A percentile compares a stretch with the other conserved stretches of the same genome.
These are phyloP conservation scores for Pleuronectes platessa DNA, from an alignment of 2,113 vertebrate species.

Conservation along the genomic window DNA sequence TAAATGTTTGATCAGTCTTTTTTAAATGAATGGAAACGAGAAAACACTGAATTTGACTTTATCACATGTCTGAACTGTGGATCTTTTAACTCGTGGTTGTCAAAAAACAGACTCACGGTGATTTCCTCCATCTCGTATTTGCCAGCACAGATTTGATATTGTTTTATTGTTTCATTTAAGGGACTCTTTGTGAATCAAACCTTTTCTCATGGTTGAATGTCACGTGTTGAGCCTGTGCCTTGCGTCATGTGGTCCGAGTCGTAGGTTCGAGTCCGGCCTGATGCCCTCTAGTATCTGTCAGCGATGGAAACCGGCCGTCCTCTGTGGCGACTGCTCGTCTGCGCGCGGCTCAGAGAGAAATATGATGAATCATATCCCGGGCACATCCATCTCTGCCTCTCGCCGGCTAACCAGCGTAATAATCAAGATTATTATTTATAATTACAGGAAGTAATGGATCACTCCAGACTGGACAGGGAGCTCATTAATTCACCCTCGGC, in stretches of 20 bases:
- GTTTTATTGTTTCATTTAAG: no score
- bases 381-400: slow-evolving; percentile 95
- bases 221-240: neutral
- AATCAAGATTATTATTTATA: slow-evolving; percentile 99
- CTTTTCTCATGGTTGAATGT: neutral
- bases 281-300: slow-evolving; percentile 51
- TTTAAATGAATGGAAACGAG: no score
- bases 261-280: slow-evolving; percentile 8
- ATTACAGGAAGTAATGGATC: slow-evolving; percentile 99
- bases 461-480: slow-evolving; percentile 92
- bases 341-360: slow-evolving; percentile 77
- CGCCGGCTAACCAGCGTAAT: slow-evolving; percentile 97
- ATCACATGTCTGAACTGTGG: no score
- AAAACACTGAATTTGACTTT: no score
- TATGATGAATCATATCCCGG: slow-evolving; percentile 92
- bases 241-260: neutral
- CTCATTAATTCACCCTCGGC: slow-evolving; percentile 97
- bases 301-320: slow-evolving; percentile 75
- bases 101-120: neutral
- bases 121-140: neutral
- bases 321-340: slow-evolving; percentile 81
- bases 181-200: no score
- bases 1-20: no score
- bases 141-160: neutral
- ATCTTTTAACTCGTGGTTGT: no score